Percentiles rank a stretch among this genome's conserved stretches.
These are phyloP conservation scores for Gryon sp. DNA, from an alignment of 1,140 invertebrate genomes.

Conservation along the genomic window DNA sequence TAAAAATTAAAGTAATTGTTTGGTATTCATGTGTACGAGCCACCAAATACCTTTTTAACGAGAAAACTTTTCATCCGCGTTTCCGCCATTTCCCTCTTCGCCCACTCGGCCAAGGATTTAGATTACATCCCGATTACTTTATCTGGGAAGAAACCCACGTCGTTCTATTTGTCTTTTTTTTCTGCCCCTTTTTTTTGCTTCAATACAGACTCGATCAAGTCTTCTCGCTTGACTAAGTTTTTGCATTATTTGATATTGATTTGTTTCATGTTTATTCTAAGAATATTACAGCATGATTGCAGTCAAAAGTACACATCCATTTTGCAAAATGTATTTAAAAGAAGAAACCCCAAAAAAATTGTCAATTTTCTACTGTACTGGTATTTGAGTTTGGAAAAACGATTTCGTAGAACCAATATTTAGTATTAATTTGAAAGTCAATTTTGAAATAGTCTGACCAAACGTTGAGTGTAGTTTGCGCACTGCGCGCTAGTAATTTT, in stretches of 20 bases:
- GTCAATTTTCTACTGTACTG: neutral
- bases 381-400: slow-evolving; percentile 1
- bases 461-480: neutral
- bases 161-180: slow-evolving; percentile 50
- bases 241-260: slow-evolving; percentile 53
- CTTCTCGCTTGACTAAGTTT: slow-evolving; percentile 31
- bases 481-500: slow-evolving; percentile 11
- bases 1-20: slow-evolving; percentile 57
- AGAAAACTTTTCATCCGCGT: slow-evolving; percentile 66
- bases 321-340: neutral
- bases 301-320: slow-evolving; percentile 12
- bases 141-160: slow-evolving; percentile 58
- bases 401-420: slow-evolving; percentile 37
- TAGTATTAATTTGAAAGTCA: slow-evolving; percentile 35
- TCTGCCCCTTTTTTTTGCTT: slow-evolving; percentile 16
- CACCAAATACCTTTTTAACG: slow-evolving; percentile 61
- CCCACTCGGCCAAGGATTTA: slow-evolving; percentile 59
- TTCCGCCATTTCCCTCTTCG: slow-evolving; percentile 57
- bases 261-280: slow-evolving; percentile 44
- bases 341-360: slow-evolving; percentile 7
- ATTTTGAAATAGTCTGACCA: slow-evolving; percentile 11
- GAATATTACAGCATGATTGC: slow-evolving; percentile 16
- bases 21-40: slow-evolving; percentile 51
- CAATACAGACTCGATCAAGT: slow-evolving; percentile 42
- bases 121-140: slow-evolving; percentile 66